A percentile compares a stretch with the other conserved stretches of the same genome.
These are phyloP conservation scores for Pluvialis apricaria DNA, from an alignment of 2,113 vertebrate species.

Conservation along the genomic window DNA sequence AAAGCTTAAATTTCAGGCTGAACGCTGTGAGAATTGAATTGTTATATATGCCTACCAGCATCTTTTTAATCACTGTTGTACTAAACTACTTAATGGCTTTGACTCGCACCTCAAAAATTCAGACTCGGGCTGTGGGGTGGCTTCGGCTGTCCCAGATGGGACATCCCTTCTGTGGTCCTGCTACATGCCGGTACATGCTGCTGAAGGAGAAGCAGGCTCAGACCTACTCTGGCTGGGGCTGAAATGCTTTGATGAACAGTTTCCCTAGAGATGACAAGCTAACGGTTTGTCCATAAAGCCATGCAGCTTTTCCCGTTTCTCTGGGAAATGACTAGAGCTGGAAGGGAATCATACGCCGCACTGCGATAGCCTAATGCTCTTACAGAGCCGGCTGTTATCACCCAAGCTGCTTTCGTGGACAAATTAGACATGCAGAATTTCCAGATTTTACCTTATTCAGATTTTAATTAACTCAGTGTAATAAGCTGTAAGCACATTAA, in stretches of 20 bases:
- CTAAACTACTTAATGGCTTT: neutral
- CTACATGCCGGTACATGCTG: neutral
- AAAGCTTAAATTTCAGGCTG: neutral
- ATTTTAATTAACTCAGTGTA: slow-evolving; percentile 79
- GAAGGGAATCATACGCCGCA: slow-evolving; percentile 35
- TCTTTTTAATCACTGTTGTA: neutral
- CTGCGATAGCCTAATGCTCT: slow-evolving; percentile 69
- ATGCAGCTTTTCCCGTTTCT: slow-evolving; percentile 12
- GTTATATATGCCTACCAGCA: neutral
- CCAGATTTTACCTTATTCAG: slow-evolving; percentile 67
- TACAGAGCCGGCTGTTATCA: slow-evolving; percentile 55
- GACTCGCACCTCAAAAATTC: neutral
- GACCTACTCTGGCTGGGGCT: slow-evolving; percentile 27
- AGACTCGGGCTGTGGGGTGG: accelerated
- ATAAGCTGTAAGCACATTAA: slow-evolving; percentile 78
- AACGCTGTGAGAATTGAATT: accelerated
- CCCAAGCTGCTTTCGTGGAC: slow-evolving; percentile 55
- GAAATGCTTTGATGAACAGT: neutral
- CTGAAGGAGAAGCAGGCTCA: neutral
- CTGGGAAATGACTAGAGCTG: slow-evolving; percentile 26
- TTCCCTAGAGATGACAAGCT: slow-evolving; percentile 18
- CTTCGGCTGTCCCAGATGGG: neutral
- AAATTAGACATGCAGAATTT: slow-evolving; percentile 73
- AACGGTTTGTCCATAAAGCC: slow-evolving; percentile 25
- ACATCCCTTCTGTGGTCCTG: neutral